Evolutionary conservation across 1,140 invertebrate genomes (phyloP).

Genomic region (Drosophila repletoides): DNA sequence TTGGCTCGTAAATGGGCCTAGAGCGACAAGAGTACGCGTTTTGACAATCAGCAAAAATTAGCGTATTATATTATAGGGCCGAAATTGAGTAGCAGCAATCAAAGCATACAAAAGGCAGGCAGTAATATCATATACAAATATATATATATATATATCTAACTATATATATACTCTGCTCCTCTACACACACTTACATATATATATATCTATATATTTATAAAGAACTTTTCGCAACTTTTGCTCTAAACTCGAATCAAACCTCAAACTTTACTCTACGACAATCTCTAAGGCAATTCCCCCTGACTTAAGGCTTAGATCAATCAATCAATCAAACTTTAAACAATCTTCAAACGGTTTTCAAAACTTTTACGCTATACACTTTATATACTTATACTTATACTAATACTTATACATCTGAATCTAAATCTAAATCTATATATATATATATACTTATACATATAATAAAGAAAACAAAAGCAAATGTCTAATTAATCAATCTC

Average conservation of each 20-base stretch:
- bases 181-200: slow-evolving; percentile 19
- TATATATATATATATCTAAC: slow-evolving; percentile 20
- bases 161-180: slow-evolving; percentile 35
- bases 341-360: slow-evolving; percentile 76
- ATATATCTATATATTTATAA: slow-evolving; percentile 50
- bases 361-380: slow-evolving; percentile 54
- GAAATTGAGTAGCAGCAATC: slow-evolving; percentile 28
- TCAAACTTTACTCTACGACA: slow-evolving; percentile 69
- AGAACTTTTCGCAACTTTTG: slow-evolving; percentile 67
- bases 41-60: slow-evolving; percentile 82
- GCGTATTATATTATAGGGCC: slow-evolving; percentile 67
- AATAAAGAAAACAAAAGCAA: slow-evolving; percentile 25
- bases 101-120: slow-evolving; percentile 37
- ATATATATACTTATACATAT: slow-evolving; percentile 13
- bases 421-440: slow-evolving; percentile 10
- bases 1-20: slow-evolving; percentile 50
- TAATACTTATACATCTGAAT: slow-evolving; percentile 26
- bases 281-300: slow-evolving; percentile 61
- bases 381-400: slow-evolving; percentile 32
- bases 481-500: slow-evolving; percentile 46
- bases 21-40: slow-evolving; percentile 81
- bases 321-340: slow-evolving; percentile 58
- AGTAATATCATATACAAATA: slow-evolving; percentile 5
- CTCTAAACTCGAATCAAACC: slow-evolving; percentile 61
- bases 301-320: slow-evolving; percentile 62